A percentile compares a stretch with the other conserved stretches of the same genome.
Evolutionary conservation across 2,797 vertebrate species (phyloP).

Genomic region (Alosa sapidissima): DNA sequence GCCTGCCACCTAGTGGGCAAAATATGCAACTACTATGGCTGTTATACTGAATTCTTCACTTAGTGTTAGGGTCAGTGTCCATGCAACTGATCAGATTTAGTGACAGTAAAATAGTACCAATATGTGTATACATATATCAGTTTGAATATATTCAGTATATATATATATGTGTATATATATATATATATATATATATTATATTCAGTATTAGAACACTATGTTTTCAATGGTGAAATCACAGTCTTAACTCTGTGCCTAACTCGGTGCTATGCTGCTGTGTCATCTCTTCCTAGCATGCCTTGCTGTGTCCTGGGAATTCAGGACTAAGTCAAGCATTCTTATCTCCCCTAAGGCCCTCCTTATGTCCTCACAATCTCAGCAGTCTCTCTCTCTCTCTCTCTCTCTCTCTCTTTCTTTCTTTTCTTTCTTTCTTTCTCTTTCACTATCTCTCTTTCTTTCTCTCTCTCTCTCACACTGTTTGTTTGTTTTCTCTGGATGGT

Average conservation of each 20-base stretch:
- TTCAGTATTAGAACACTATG: background rate
- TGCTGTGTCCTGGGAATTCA: background rate
- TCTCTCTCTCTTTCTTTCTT: background rate
- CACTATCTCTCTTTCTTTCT: background rate
- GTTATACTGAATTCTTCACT: background rate
- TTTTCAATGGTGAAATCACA: background rate
- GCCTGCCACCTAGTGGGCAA: slow-evolving; percentile 51
- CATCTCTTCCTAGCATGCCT: background rate
- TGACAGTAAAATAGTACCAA: background rate
- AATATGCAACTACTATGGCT: background rate
- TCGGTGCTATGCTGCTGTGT: background rate
- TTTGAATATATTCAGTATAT: background rate
- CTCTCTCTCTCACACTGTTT: background rate
- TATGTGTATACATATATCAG: background rate
- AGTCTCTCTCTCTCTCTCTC: background rate
- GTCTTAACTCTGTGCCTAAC: background rate
- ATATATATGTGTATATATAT: background rate
- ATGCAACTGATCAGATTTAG: too few relatives aligned
- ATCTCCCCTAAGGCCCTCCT: background rate
- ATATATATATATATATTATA: too few relatives aligned
- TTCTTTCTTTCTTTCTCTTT: background rate
- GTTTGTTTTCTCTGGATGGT: background rate
- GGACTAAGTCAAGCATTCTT: background rate
- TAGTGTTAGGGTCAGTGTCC: background rate
- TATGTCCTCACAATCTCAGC: background rate